Evolutionary conservation across 2,113 vertebrate genomes (phyloP).

Genomic region (Syngnathus scovelli): DNA sequence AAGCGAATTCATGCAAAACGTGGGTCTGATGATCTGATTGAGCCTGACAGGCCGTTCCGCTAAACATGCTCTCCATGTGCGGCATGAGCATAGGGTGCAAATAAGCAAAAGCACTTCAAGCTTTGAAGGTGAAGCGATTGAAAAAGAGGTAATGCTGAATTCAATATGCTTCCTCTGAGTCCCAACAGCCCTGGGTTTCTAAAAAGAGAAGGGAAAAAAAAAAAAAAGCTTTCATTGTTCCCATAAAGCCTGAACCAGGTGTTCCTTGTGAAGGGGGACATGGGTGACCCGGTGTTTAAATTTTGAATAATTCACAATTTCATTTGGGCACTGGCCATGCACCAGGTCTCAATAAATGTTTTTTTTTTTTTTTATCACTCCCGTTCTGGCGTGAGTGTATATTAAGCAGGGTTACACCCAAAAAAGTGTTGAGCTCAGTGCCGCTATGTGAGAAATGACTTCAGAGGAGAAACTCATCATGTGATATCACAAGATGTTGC

Average conservation of each 20-base stretch:
- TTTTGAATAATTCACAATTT: slow-evolving; percentile 20
- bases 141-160: slow-evolving; percentile 22
- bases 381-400: background rate
- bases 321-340: background rate
- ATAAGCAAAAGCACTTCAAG: background rate
- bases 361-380: background rate
- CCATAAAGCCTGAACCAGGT: slow-evolving; percentile 15
- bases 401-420: background rate
- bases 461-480: background rate
- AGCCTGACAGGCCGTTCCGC: slow-evolving; percentile 26
- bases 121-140: slow-evolving; percentile 35
- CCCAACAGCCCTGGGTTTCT: background rate
- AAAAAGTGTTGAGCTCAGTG: background rate
- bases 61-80: slow-evolving; percentile 23
- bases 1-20: background rate
- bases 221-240: slow-evolving; percentile 41
- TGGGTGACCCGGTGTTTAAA: slow-evolving; percentile 42
- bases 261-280: slow-evolving; percentile 38
- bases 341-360: background rate
- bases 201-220: background rate
- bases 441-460: background rate
- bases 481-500: background rate
- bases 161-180: slow-evolving; percentile 34
- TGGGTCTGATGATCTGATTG: slow-evolving; percentile 16
- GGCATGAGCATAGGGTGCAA: slow-evolving; percentile 9